Evolutionary conservation across 1,140 invertebrate species (phyloP).

Genomic region (Cepaea nemoralis): DNA sequence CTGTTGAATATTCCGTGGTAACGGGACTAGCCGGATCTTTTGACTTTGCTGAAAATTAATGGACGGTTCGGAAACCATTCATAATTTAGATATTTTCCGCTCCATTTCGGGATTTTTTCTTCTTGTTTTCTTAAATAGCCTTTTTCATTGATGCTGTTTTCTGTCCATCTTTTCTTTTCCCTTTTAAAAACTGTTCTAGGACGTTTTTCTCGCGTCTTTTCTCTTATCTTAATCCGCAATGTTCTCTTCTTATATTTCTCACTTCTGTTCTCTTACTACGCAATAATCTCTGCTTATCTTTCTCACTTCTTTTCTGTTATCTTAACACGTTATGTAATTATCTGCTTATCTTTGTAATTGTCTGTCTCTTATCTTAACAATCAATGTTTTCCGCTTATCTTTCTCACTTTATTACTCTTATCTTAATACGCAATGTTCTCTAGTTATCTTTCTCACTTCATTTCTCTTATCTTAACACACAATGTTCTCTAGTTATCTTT

Average conservation of each 20-base stretch:
- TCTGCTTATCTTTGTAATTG: not conserved
- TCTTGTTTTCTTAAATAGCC: not conserved
- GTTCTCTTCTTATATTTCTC: not conserved
- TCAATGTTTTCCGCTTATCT: no score
- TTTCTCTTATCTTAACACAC: no score
- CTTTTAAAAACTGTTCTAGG: not conserved
- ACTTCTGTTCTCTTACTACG: not conserved
- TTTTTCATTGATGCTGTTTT: conserved; percentile 2
- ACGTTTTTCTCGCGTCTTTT: no score
- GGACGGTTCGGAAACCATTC: not conserved
- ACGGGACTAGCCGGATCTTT: not conserved
- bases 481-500: no score
- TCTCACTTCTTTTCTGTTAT: not conserved
- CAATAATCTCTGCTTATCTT: not conserved
- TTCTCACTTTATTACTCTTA: no score
- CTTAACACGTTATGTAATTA: not conserved
- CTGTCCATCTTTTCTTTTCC: not conserved
- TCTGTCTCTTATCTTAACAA: not conserved
- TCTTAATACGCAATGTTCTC: no score
- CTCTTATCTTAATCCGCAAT: not conserved
- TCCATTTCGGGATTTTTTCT: not conserved
- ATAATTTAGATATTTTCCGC: not conserved
- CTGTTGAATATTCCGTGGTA: not conserved
- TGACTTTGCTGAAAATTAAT: not conserved
- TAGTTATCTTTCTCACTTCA: no score